Percentiles rank a stretch among this genome's conserved stretches.
These are phyloP conservation scores for Hydrotaea diabolus DNA, from an alignment of 2,888 invertebrate species.

Conservation along the genomic window DNA sequence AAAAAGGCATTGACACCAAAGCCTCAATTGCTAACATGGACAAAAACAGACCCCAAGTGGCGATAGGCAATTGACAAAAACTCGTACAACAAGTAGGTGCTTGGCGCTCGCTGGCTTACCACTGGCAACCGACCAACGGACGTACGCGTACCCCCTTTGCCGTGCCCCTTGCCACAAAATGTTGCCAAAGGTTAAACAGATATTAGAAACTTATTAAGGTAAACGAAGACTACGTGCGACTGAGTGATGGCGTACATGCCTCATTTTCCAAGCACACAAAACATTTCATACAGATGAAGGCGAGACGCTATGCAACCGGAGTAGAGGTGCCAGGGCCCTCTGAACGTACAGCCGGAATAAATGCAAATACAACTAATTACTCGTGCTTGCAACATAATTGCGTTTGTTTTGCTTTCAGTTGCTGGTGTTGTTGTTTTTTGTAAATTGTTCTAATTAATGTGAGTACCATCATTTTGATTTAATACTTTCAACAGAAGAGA, in stretches of 20 bases:
- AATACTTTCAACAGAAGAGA: background rate
- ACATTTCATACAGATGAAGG: background rate
- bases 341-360: background rate
- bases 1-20: conserved; percentile 75
- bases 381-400: conserved; percentile 30
- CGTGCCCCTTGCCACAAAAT: conserved; percentile 13
- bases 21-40: conserved; percentile 71
- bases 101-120: no score
- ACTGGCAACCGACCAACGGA: background rate
- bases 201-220: conserved; percentile 62
- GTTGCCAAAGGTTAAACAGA: conserved; percentile 43
- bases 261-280: background rate
- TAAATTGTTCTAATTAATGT: conserved; percentile 57
- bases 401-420: conserved; percentile 16
- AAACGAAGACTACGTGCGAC: background rate
- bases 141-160: no score
- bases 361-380: conserved; percentile 17
- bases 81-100: background rate
- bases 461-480: conserved; percentile 49
- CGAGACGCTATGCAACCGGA: no score
- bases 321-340: background rate
- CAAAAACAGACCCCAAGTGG: background rate
- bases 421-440: conserved; percentile 17
- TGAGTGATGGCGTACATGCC: background rate
- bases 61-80: background rate